A percentile compares a stretch with the other conserved stretches of the same genome.
phyloP scores from a whole-genome alignment of 2,113 vertebrate species.

The Paedocypris sp. region DNA sequence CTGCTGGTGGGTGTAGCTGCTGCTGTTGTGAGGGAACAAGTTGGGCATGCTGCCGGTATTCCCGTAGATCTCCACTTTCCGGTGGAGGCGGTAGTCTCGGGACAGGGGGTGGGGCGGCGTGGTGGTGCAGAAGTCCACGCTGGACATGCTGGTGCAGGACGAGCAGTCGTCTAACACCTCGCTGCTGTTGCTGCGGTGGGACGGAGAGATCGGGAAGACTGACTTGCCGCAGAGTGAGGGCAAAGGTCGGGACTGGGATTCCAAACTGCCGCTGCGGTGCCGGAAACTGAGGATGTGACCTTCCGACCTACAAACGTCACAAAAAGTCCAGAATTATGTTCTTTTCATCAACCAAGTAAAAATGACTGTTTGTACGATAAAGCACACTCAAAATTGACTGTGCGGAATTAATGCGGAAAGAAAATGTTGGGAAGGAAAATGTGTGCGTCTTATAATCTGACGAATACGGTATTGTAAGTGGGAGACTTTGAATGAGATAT shows the following conservation, averaged over 20 bases:
- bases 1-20: conserved; percentile 59
- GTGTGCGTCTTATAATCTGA: too few species aligned
- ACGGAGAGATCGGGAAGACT: conserved; percentile 70
- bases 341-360: too few species aligned
- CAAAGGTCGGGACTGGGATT: conserved; percentile 72
- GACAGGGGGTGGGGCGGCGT: conserved; percentile 58
- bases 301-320: conserved; percentile 60
- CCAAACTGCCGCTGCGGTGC: conserved; percentile 84
- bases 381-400: too few species aligned
- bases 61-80: conserved; percentile 71
- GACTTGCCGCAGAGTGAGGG: conserved; percentile 65
- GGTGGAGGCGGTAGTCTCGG: conserved; percentile 66
- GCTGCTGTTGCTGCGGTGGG: conserved; percentile 80
- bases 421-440: too few species aligned
- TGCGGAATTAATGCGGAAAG: too few species aligned
- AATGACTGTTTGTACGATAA: too few species aligned
- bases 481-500: too few species aligned
- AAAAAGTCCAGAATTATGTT: too few species aligned
- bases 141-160: conserved; percentile 87
- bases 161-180: conserved; percentile 85
- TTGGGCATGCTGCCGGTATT: conserved; percentile 93
- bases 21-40: conserved; percentile 70
- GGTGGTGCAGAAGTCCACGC: conserved; percentile 70
- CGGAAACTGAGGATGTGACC: conserved; percentile 67
- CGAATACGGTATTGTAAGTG: too few species aligned